A percentile compares a stretch with the other conserved stretches of the same genome.
Conservation (phyloP, 1,140 invertebrate species). For the Aphaenogaster ashmeadi region DNA sequence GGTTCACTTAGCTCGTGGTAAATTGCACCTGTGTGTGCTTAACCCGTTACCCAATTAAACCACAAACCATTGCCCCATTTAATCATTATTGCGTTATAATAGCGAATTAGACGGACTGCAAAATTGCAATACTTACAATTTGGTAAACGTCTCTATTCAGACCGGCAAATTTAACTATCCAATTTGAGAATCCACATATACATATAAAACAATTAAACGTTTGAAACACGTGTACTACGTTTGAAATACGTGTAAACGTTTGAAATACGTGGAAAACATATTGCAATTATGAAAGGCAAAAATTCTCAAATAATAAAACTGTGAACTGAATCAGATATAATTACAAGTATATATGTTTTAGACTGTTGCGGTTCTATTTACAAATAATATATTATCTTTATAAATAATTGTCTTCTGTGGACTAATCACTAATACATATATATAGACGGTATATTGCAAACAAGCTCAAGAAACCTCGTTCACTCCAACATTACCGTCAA, state of each 20-base stretch:
- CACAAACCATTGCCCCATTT: constrained; percentile 50
- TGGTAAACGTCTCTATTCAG: neutral
- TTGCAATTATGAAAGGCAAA: neutral
- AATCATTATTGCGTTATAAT: constrained; percentile 52
- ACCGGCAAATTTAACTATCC: neutral
- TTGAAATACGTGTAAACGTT: neutral
- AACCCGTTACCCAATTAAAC: constrained; percentile 60
- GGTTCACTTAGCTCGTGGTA: constrained; percentile 59
- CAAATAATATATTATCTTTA: neutral
- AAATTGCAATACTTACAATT: constrained; percentile 3
- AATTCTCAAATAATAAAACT: neutral
- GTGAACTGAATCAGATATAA: neutral
- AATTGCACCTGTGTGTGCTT: constrained; percentile 56
- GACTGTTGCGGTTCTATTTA: neutral
- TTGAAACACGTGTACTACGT: neutral
- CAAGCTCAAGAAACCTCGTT: constrained; percentile 4
- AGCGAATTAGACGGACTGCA: constrained; percentile 3
- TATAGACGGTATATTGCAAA: neutral
- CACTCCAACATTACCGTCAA: neutral
- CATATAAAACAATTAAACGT: neutral
- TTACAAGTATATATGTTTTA: neutral
- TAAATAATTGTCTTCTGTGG: neutral
- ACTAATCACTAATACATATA: neutral
- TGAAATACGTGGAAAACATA: neutral
- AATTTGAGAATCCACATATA: neutral